Percentiles rank a stretch among this genome's conserved stretches.
These are phyloP conservation scores for Stigmatopora argus DNA, from an alignment of 2,113 vertebrate genomes.

Conservation along the genomic window DNA sequence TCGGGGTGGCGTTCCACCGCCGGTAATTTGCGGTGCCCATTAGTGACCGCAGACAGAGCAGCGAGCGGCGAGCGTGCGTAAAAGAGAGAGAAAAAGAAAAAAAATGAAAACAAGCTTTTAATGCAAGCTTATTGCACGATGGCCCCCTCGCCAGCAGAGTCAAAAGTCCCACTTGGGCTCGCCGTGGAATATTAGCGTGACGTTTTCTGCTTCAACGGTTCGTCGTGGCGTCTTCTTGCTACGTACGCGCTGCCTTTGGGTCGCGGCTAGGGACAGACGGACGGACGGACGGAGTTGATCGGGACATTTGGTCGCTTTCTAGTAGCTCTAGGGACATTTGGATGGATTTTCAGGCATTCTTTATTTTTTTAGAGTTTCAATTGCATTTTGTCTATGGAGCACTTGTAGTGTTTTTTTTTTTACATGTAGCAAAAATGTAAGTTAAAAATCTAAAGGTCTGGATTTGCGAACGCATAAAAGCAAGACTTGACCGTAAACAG, in stretches of 20 bases:
- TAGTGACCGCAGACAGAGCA: constrained; percentile 67
- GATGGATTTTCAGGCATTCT: no score
- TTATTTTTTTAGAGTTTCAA: no score
- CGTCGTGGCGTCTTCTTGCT: constrained; percentile 7
- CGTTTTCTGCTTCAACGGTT: constrained; percentile 9
- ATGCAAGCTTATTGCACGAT: constrained; percentile 67
- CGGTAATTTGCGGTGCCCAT: constrained; percentile 72
- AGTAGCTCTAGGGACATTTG: background rate
- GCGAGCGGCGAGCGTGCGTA: constrained; percentile 42
- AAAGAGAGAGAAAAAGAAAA: background rate
- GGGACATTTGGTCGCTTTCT: background rate
- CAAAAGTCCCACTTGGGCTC: constrained; percentile 63
- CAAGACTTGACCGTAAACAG: constrained; percentile 33
- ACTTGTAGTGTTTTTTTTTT: no score
- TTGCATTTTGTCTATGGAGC: no score
- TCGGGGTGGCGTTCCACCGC: constrained; percentile 61
- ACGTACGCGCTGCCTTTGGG: background rate
- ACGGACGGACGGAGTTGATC: no score
- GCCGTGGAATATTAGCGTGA: constrained; percentile 56
- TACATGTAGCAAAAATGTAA: constrained; percentile 31
- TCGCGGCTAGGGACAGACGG: background rate
- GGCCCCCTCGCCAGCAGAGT: constrained; percentile 59
- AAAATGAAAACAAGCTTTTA: constrained; percentile 47
- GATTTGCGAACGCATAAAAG: constrained; percentile 52
- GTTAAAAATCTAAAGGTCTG: constrained; percentile 55